These are phyloP conservation scores for Megaleporinus macrocephalus DNA, from an alignment of 2,113 vertebrate species.

Conservation along the genomic window DNA sequence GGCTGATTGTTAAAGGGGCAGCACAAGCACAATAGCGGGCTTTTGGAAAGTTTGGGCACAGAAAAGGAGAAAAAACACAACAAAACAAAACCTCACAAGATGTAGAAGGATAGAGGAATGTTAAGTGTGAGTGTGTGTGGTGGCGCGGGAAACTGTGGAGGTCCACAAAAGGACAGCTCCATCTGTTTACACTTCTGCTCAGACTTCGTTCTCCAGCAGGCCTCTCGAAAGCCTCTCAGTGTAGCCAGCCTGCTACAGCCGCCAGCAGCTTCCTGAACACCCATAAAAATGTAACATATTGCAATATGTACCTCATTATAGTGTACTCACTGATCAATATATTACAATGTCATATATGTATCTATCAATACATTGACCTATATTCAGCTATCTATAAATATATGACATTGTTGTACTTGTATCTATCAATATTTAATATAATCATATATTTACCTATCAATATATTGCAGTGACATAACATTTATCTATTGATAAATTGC, in stretches of 20 bases:
- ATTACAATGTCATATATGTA: too few relatives aligned
- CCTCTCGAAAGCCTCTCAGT: conserved; percentile 82
- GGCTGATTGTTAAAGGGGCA: conserved; percentile 53
- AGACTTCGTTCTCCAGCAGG: conserved; percentile 79
- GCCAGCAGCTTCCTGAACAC: conserved; percentile 64
- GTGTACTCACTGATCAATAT: too few relatives aligned
- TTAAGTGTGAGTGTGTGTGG: conserved; percentile 36
- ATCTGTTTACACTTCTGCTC: conserved; percentile 92
- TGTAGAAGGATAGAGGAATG: conserved; percentile 47
- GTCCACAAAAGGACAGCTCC: conserved; percentile 80
- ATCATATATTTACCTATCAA: too few relatives aligned
- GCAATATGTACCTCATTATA: too few relatives aligned
- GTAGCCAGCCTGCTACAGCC: conserved; percentile 80
- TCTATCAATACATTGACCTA: too few relatives aligned
- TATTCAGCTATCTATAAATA: too few relatives aligned
- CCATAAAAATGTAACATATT: neutral
- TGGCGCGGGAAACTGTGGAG: conserved; percentile 53
- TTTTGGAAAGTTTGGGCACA: conserved; percentile 44
- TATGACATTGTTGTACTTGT: too few relatives aligned
- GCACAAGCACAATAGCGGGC: conserved; percentile 61
- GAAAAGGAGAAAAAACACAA: conserved; percentile 43
- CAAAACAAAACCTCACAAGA: conserved; percentile 42
- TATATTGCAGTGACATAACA: too few relatives aligned
- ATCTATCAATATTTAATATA: too few relatives aligned
- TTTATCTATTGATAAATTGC: too few relatives aligned